Base-by-base conservation (phyloP, 2,888 invertebrate species). In the Sisyra nigra region DNA sequence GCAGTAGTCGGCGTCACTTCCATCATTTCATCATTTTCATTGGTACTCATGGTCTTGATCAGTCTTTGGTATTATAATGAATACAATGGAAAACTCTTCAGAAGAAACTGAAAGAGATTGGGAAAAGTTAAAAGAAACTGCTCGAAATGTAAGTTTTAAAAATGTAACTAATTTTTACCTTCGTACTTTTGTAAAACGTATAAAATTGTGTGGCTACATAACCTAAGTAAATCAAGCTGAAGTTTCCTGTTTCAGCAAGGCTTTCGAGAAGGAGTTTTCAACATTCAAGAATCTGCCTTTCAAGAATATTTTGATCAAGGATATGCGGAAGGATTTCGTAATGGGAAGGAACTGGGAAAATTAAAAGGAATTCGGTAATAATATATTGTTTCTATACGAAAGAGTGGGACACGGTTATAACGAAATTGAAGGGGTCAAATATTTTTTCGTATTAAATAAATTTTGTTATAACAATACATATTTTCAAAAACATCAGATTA, bases 301-400 rank as follows among this genome's bases (percentile, higher is more conserved):
- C 84, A 85, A 61, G 55, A 65, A 14, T 72, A 76, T 55, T 85
- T 85, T 57, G 76, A 84, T 53, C 54, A 55, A 44, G 84, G 84
- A 2, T 85, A 76, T 55, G 59, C 61, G 45, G 72, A 76, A 53
- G 84, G 80, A 2, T 69, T 81, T 30, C 57, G 59, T 46, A 72
- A 70, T 51, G 78, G 75, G 11, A 67, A 76, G 44, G 54, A 66
- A 45, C 51, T 80, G 43, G 75, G 79, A 46, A 60, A 61, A 51
- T 61, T 58, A 34, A 66, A 69, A 54, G 67, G 65, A 39, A 36
- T 48, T 17, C n/a, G n/a, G n/a, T n/a, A n/a, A n/a, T n/a, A n/a
- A n/a, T n/a, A n/a, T n/a, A n/a, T n/a, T n/a, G n/a, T n/a, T n/a
- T n/a, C n/a, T n/a, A n/a, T n/a, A n/a, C n/a, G n/a, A n/a, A n/a